Percentiles rank a stretch among this genome's conserved stretches.
Conservation (phyloP, 2,888 invertebrate species). For the Leptinotarsa juncta region DNA sequence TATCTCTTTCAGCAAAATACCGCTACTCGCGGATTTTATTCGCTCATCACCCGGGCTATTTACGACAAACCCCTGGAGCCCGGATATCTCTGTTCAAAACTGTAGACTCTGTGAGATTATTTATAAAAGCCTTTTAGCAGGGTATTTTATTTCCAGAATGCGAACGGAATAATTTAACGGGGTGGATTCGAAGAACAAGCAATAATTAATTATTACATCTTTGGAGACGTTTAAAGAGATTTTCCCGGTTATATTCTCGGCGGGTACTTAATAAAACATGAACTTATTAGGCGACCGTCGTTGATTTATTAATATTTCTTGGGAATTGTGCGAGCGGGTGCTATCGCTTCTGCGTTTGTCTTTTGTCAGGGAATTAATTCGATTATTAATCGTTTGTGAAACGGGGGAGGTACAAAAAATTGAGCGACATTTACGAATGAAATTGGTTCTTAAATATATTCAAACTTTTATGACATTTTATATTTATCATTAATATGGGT, state of each 20-base stretch:
- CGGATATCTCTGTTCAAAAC: conserved; percentile 8
- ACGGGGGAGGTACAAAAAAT: neutral
- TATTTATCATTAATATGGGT: no score
- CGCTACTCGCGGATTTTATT: neutral
- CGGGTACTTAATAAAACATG: conserved; percentile 34
- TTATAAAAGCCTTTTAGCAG: conserved; percentile 28
- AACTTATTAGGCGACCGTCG: conserved; percentile 21
- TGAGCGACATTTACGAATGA: neutral
- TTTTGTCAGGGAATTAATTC: conserved; percentile 6
- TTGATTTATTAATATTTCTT: conserved; percentile 28
- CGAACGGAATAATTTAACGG: conserved; percentile 29
- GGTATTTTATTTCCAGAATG: conserved; percentile 25
- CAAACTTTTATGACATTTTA: no score
- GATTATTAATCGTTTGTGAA: conserved; percentile 9
- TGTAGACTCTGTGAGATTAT: conserved; percentile 31
- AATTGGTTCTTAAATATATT: neutral
- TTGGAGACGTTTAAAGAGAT: conserved; percentile 24
- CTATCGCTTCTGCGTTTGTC: conserved; percentile 3
- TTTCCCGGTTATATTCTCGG: conserved; percentile 28
- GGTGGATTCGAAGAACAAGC: conserved; percentile 29
- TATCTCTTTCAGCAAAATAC: no score
- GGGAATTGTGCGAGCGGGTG: conserved; percentile 13
- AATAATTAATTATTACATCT: conserved; percentile 36
- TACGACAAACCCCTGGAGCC: conserved; percentile 23
- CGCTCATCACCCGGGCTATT: conserved; percentile 26